Evolutionary conservation across 2,113 vertebrate genomes (phyloP).

Genomic region (Bombycilla garrulus): DNA sequence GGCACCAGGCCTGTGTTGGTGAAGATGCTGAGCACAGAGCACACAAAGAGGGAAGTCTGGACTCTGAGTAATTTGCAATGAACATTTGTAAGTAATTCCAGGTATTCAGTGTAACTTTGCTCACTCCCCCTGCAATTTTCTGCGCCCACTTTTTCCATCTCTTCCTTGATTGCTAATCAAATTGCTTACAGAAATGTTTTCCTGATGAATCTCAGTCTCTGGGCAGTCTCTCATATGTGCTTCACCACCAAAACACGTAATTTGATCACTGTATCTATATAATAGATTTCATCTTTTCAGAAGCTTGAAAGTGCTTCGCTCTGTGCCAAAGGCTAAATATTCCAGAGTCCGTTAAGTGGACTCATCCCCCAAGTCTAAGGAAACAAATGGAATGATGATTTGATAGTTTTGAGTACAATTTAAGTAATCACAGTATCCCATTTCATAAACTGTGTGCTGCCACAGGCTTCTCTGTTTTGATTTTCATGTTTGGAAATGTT

Average conservation of each 20-base stretch:
- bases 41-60: not conserved
- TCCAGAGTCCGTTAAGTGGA: not conserved
- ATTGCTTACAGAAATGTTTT: not conserved
- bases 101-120: not conserved
- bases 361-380: not conserved
- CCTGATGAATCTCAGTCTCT: not conserved
- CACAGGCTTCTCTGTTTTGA: not conserved
- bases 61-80: not conserved
- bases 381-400: conserved; percentile 22
- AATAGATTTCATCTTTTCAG: not conserved
- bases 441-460: not conserved
- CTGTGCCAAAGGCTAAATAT: conserved; percentile 23
- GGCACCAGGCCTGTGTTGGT: not conserved
- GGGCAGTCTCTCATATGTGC: not conserved
- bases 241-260: not conserved
- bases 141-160: not conserved
- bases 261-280: not conserved
- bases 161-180: conserved; percentile 47
- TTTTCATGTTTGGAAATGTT: not conserved
- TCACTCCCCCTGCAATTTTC: not conserved
- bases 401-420: not conserved
- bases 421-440: not conserved
- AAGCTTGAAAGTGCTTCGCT: not conserved
- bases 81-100: not conserved
- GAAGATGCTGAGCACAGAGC: not conserved